Evolutionary conservation across 2,113 vertebrate genomes (phyloP), one percentile per base, ranked within the genome.

Genomic region (Oriolus oriolus): DNA sequence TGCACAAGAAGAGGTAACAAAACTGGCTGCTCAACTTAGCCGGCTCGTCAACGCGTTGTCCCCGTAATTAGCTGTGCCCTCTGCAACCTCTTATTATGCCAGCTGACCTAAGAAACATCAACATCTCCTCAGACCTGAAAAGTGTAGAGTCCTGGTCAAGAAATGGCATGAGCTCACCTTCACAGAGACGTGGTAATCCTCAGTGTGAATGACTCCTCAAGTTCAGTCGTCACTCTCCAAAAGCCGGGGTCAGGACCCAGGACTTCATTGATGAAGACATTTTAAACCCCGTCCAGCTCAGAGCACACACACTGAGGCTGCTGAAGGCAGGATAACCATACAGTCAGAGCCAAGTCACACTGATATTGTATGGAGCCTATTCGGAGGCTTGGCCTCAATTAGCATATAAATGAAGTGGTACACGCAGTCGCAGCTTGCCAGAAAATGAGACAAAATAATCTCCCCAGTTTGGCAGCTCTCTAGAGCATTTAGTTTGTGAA

Each of bases 401-500:
- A 95, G 52, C 93, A 95, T 96, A 86, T 88, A 95, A 97, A 96
- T 96, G 93, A 93, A 94, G 93, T 10, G 83, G 74, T 93, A 80
- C 81, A 83, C 2, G 41, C 71, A 86, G 85, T n/a, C 6, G 1
- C 31, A 82, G 89, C 80, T 77, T 96, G 89, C 84, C 91, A 95
- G 94, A 82, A 87, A 95, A 71, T 0, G 24, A 92, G 88, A 81
- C 88, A 57, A 73, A 94, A 68, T 93, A 93, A 94, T 87, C 87
- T 87, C 68, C 61, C 70, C 71, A 33, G 41, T 89, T 59, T 96
- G 93, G 93, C 96, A 96, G 76, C 76, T 84, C 86, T 78, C 64
- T 86, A 12, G 90, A 88, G 76, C 81, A 61, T 69, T 93, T 79
- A 79, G 24, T 69, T 94, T 90, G 80, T 96, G 87, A 95, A 95